phyloP scores from a whole-genome alignment of 2,797 vertebrate genomes.

The Characodon lateralis region DNA sequence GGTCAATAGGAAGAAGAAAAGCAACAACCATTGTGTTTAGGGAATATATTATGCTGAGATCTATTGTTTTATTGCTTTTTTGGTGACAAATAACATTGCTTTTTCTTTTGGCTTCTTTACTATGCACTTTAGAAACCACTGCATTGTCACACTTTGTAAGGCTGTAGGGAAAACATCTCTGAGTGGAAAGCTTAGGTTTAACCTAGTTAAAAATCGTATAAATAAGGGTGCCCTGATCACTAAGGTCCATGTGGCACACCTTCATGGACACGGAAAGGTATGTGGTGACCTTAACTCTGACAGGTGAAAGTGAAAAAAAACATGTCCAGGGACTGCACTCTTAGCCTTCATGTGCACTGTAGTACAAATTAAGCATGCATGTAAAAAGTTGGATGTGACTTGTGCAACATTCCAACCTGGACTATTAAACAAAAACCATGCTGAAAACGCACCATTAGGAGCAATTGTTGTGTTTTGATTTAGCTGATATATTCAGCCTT shows the following conservation, averaged over 20 bases:
- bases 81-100: neutral
- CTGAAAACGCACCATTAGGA: slow-evolving; percentile 6
- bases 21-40: neutral
- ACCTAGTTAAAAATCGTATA: neutral
- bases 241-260: neutral
- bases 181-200: neutral
- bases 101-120: neutral
- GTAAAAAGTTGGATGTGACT: slow-evolving; percentile 12
- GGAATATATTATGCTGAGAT: neutral
- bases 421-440: slow-evolving; percentile 7
- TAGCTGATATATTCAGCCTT: slow-evolving; percentile 9
- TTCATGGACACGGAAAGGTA: too few species aligned
- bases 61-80: neutral
- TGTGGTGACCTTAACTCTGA: neutral
- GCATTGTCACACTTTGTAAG: neutral
- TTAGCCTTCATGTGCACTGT: neutral
- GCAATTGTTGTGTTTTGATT: slow-evolving; percentile 26
- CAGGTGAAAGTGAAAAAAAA: neutral
- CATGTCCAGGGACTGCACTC: neutral
- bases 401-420: neutral
- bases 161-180: neutral
- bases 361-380: slow-evolving; percentile 4
- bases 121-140: neutral
- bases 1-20: neutral
- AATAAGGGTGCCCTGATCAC: neutral